Evolutionary conservation across 2,797 vertebrate genomes (phyloP), one percentile per base, ranked within the genome.

Genomic region (Ambastaia sidthimunki): DNA sequence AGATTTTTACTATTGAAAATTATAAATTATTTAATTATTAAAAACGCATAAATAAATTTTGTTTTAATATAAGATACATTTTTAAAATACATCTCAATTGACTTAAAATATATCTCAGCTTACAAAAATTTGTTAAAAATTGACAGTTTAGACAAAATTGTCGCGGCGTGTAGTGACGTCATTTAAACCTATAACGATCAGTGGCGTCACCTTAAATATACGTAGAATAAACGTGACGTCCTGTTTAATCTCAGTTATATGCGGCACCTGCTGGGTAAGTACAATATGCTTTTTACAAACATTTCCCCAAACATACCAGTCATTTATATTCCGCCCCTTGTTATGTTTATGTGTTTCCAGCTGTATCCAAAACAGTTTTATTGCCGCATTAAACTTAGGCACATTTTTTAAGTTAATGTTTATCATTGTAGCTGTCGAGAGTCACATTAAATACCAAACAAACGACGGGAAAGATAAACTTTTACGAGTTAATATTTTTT

Each of bases 131-230:
- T 2, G 28, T 28, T 28, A 28, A 11, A 37, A 37, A 37, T 37
- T 1, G 4, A 7, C 4, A 4, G 3, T 37, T 37, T 7, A 37
- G 34, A 37, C 34, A 37, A 7, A 37, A 7, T 1, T 37, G 4
- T 37, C 44, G 13, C 23, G 23, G n/a, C 54, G 11, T 44, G 11
- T 16, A 10, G 76, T 78, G 68, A 78, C 68, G 76, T 78, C 47
- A 78, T 65, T 62, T 71, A 71, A 71, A 31, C 31, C 41, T 44
- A 44, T 44, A 25, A 68, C 7, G 44, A 31, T 19, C 21, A 21
- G 41, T 44, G 18, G 57, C 3, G 9, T 54, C 68, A 78, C 68
- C 52, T 77, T 52, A 18, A 28, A 28, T 28, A 28, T 28, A 28
- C 28, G 28, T 28, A 28, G 28, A 28, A 28, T 28, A 28, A 28